Evolutionary conservation across 2,113 vertebrate species (phyloP).

Genomic region (Dipodomys ordii): DNA sequence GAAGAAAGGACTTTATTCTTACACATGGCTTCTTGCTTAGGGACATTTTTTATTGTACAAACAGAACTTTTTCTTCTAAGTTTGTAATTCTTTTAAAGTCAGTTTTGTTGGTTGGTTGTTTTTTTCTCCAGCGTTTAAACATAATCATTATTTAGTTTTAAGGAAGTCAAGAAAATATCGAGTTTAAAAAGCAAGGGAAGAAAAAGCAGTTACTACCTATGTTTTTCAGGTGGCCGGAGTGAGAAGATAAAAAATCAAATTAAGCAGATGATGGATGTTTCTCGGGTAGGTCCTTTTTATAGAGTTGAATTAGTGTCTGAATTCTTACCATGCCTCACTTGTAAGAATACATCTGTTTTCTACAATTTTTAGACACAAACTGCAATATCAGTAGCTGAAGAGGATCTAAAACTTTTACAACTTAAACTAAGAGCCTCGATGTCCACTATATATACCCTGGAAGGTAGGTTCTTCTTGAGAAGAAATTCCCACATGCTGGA

Average conservation of each 20-base stretch:
- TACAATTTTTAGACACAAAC: constrained; percentile 91
- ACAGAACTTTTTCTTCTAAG: not conserved
- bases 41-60: not conserved
- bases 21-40: not conserved
- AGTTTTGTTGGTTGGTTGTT: not conserved
- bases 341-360: constrained; percentile 38
- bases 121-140: constrained; percentile 9
- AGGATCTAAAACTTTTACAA: constrained; percentile 93
- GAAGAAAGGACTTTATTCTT: not conserved
- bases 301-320: not conserved
- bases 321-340: constrained; percentile 6
- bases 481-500: not conserved
- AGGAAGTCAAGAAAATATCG: not conserved
- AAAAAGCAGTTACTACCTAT: constrained; percentile 58
- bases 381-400: constrained; percentile 93
- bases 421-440: constrained; percentile 92
- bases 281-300: constrained; percentile 89
- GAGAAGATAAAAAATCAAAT: constrained; percentile 91
- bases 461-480: constrained; percentile 88
- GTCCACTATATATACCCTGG: constrained; percentile 91
- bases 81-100: constrained; percentile 2
- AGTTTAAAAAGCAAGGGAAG: not conserved
- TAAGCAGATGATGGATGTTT: constrained; percentile 97
- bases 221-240: constrained; percentile 89
- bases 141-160: not conserved